A percentile compares a stretch with the other conserved stretches of the same genome.
phyloP scores from a whole-genome alignment of 2,888 invertebrate genomes.

The Drosophila atripex region DNA sequence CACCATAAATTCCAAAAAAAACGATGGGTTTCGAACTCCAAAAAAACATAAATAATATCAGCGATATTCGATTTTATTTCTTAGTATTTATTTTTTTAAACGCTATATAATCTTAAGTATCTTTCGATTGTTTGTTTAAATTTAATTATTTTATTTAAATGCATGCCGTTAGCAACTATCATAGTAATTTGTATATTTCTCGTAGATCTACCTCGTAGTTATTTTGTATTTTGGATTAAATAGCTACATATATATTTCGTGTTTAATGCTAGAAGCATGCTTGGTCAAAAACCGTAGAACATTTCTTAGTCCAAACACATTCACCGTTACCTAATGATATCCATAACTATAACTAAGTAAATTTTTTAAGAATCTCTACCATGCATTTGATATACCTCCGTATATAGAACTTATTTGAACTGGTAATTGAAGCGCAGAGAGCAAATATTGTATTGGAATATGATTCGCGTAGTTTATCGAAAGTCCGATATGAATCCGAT shows the following conservation, averaged over 20 bases:
- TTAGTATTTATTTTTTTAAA: slow-evolving; percentile 10
- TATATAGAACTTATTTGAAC: slow-evolving; percentile 22
- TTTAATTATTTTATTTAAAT: slow-evolving; percentile 28
- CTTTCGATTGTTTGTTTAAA: slow-evolving; percentile 14
- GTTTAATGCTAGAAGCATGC: slow-evolving; percentile 33
- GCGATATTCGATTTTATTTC: slow-evolving; percentile 20
- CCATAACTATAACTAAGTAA: slow-evolving; percentile 24
- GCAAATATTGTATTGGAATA: slow-evolving; percentile 78
- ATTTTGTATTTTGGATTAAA: slow-evolving; percentile 35
- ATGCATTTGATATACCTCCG: slow-evolving; percentile 4
- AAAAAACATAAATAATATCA: neutral
- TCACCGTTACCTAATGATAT: slow-evolving; percentile 40
- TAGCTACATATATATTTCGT: neutral
- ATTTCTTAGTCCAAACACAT: slow-evolving; percentile 37
- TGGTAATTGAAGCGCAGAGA: slow-evolving; percentile 40
- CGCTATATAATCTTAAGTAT: slow-evolving; percentile 9
- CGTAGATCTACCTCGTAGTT: slow-evolving; percentile 30
- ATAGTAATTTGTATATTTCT: slow-evolving; percentile 22
- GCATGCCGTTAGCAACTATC: slow-evolving; percentile 51
- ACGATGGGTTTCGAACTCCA: neutral
- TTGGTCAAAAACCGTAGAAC: slow-evolving; percentile 33
- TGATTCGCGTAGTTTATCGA: slow-evolving; percentile 56
- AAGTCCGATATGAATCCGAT: slow-evolving; percentile 6
- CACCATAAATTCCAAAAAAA: slow-evolving; percentile 1
- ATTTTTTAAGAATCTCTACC: neutral